Percentiles rank a stretch among this genome's conserved stretches.
phyloP scores from a whole-genome alignment of 2,797 vertebrate genomes.

The Pangasius djambal region DNA sequence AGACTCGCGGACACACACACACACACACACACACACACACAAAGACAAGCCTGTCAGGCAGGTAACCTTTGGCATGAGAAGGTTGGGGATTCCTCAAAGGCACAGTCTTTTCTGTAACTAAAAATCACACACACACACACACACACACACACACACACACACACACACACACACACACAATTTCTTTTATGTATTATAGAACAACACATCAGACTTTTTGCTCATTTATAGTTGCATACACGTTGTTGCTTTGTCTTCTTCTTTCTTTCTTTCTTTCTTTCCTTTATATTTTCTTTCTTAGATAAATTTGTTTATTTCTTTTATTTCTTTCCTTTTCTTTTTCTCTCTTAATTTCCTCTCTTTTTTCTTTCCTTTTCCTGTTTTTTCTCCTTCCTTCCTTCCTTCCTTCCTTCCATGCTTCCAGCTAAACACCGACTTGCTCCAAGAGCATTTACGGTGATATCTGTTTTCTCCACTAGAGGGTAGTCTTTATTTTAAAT shows the following conservation, averaged over 20 bases:
- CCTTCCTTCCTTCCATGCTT: neutral
- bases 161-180: slow-evolving; percentile 1
- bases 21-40: neutral
- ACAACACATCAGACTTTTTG: neutral
- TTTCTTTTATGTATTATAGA: no score
- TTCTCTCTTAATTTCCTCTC: neutral
- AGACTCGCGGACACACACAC: neutral
- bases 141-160: slow-evolving; percentile 9
- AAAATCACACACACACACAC: neutral
- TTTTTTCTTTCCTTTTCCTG: neutral
- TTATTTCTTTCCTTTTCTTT: neutral
- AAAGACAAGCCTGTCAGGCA: neutral
- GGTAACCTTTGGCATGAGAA: slow-evolving; percentile 64
- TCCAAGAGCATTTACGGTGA: neutral
- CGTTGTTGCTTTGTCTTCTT: neutral
- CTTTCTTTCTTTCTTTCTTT: neutral
- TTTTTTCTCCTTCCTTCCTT: neutral
- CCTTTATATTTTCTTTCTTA: neutral
- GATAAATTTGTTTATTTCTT: neutral
- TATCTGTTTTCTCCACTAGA: slow-evolving; percentile 64
- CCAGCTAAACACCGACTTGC: neutral
- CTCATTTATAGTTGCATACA: neutral
- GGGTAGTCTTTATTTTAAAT: slow-evolving; percentile 63
- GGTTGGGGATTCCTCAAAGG: slow-evolving; percentile 58
- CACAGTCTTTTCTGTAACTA: slow-evolving; percentile 37